Percentiles rank a stretch among this genome's conserved stretches.
Conservation (phyloP, 2,888 invertebrate genomes). For the Amiota mariae region DNA sequence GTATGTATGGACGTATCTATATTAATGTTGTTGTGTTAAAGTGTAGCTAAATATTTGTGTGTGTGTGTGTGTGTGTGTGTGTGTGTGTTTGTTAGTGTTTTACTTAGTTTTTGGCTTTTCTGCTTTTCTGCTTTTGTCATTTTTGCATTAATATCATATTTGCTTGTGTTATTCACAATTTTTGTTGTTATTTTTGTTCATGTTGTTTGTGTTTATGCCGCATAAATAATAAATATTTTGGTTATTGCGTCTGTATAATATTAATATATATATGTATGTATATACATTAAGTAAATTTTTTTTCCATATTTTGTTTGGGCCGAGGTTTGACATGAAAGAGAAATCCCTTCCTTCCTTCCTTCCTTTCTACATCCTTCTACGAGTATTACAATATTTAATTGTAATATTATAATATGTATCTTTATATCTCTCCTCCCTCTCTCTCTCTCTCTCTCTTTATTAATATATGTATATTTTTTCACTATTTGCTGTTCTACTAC, state of each 20-base stretch:
- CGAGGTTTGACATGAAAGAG: too few species aligned
- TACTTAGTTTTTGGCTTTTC: constrained; percentile 41
- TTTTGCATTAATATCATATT: constrained; percentile 66
- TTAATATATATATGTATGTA: constrained; percentile 50
- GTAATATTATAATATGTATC: too few species aligned
- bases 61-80: constrained; percentile 33
- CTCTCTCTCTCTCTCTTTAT: too few species aligned
- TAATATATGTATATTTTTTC: too few species aligned
- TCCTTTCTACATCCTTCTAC: too few species aligned
- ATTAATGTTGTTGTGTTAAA: constrained; percentile 18
- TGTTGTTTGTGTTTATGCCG: constrained; percentile 61
- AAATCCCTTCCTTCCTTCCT: too few species aligned
- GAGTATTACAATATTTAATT: too few species aligned
- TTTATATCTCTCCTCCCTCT: too few species aligned
- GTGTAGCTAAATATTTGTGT: constrained; percentile 27
- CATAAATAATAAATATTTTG: constrained; percentile 65
- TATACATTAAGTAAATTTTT: constrained; percentile 42
- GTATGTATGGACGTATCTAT: constrained; percentile 39
- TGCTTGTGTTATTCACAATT: constrained; percentile 34
- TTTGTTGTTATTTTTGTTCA: constrained; percentile 25
- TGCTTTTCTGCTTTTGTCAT: constrained; percentile 62
- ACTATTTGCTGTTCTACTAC: too few species aligned
- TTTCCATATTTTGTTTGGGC: background rate
- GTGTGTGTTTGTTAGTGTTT: constrained; percentile 26
- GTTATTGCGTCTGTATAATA: constrained; percentile 66